phyloP scores from a whole-genome alignment of 2,797 vertebrate genomes.

The Serranus cabrilla region DNA sequence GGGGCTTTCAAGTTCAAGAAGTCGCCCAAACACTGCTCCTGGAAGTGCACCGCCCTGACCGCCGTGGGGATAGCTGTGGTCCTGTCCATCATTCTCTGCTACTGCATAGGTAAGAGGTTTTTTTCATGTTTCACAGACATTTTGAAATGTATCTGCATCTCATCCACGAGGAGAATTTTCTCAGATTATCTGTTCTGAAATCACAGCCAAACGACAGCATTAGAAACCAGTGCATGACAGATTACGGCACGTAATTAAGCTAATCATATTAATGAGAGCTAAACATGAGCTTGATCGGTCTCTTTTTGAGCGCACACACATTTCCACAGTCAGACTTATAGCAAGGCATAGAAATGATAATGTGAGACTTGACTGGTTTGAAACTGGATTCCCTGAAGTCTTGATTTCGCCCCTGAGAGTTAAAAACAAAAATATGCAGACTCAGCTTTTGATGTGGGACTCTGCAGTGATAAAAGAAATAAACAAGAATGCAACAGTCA shows the following conservation, averaged over 20 bases:
- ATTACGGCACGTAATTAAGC: slow-evolving; percentile 17
- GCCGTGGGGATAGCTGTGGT: slow-evolving; percentile 95
- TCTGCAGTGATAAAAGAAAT: not conserved
- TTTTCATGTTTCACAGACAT: not conserved
- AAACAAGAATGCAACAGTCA: not conserved
- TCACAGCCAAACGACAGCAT: slow-evolving; percentile 16
- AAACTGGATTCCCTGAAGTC: not conserved
- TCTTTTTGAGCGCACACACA: slow-evolving; percentile 7
- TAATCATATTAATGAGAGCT: slow-evolving; percentile 17
- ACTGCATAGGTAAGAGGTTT: slow-evolving; percentile 94
- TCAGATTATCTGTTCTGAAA: slow-evolving; percentile 5
- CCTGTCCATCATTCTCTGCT: slow-evolving; percentile 95
- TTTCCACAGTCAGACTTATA: not conserved
- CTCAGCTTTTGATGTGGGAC: slow-evolving; percentile 5
- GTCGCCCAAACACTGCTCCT: slow-evolving; percentile 97
- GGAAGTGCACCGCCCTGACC: slow-evolving; percentile 97
- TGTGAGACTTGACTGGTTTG: not conserved
- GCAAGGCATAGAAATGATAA: not conserved
- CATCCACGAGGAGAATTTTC: not conserved
- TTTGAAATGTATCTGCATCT: not conserved
- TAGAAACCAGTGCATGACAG: not conserved
- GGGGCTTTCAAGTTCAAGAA: slow-evolving; percentile 99
- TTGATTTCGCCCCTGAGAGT: not conserved
- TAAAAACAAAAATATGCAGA: not conserved
- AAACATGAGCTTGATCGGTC: not conserved